Conservation (phyloP, 2,113 vertebrate species). For the human (Homo sapiens) region GRCh38 chr17:55246001-55246500, state of each 20-base stretch:
- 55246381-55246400: neutral
- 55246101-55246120: neutral
- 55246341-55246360: neutral
- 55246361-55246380: neutral
- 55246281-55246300: neutral
- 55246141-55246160: too few relatives aligned
- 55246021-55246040: neutral
- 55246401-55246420: neutral
- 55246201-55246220: neutral
- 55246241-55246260: neutral
- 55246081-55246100: neutral
- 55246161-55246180: neutral
- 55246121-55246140: neutral
- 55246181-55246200: neutral
- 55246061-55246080: neutral
- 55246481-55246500: neutral
- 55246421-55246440: neutral
- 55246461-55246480: neutral
- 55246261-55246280: neutral
- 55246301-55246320: neutral
- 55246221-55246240: neutral
- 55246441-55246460: neutral
- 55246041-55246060: neutral
- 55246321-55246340: neutral
- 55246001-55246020: neutral